Evolutionary conservation across 2,113 vertebrate genomes (phyloP).

Genomic region (Vulpes vulpes): DNA sequence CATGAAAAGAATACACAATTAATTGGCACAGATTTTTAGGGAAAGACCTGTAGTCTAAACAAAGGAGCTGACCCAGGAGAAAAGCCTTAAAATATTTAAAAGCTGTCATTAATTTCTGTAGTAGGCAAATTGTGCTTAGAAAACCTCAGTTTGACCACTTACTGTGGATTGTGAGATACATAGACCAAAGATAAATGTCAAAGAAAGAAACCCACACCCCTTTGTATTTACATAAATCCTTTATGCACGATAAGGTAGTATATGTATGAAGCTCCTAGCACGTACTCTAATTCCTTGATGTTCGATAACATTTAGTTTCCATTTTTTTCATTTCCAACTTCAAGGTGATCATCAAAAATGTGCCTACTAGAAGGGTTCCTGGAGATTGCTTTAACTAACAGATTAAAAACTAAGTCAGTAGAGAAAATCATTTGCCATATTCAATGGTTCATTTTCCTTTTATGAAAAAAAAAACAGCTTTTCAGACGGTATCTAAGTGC

Average conservation of each 20-base stretch:
- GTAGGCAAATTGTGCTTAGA: neutral
- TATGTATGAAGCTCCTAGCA: too few species aligned
- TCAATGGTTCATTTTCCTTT: neutral
- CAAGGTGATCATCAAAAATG: neutral
- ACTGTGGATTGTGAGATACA: neutral
- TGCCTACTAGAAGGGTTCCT: neutral
- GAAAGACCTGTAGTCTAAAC: neutral
- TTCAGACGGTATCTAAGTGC: neutral
- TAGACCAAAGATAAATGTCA: neutral
- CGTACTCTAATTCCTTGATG: neutral
- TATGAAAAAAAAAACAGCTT: neutral
- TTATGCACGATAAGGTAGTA: rapidly evolving
- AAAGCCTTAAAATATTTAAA: neutral
- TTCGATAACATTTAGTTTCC: neutral
- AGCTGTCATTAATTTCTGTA: neutral
- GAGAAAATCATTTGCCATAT: neutral
- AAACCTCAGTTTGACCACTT: neutral
- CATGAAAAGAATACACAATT: neutral
- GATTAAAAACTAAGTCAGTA: neutral
- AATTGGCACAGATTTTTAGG: neutral
- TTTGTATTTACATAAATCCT: neutral
- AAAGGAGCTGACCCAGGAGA: neutral
- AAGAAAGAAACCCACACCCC: neutral
- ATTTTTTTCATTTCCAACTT: neutral
- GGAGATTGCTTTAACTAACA: neutral